phyloP scores from a whole-genome alignment of 2,888 invertebrate species.

The Exocentrus adspersus region DNA sequence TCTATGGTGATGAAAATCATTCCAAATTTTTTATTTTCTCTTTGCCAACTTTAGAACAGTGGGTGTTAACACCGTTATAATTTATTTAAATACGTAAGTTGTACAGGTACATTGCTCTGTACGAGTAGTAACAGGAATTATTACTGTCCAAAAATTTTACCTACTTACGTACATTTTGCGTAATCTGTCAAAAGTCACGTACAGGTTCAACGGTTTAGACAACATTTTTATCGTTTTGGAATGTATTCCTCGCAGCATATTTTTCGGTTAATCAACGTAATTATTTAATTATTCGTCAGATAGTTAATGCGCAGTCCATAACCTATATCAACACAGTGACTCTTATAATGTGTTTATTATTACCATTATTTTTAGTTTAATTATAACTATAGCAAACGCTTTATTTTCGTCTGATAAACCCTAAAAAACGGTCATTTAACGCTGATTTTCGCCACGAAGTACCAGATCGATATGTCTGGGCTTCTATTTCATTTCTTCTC shows the following conservation, averaged over 20 bases:
- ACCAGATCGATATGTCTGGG: constrained; percentile 38
- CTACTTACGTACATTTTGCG: not conserved
- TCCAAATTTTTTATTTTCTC: constrained; percentile 13
- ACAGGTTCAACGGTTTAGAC: not conserved
- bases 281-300: constrained; percentile 48
- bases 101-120: constrained; percentile 2
- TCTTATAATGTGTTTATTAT: constrained; percentile 27
- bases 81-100: constrained; percentile 4
- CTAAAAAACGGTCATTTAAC: constrained; percentile 19
- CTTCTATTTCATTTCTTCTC: constrained; percentile 37
- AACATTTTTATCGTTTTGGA: not conserved
- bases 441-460: constrained; percentile 28
- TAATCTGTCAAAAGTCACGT: not conserved
- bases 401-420: constrained; percentile 22
- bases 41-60: constrained; percentile 8
- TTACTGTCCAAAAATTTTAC: not conserved
- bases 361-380: constrained; percentile 23
- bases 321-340: constrained; percentile 53
- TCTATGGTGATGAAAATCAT: constrained; percentile 4
- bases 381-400: constrained; percentile 5
- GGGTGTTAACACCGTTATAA: constrained; percentile 3
- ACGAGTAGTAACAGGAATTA: not conserved
- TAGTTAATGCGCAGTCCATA: constrained; percentile 48
- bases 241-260: constrained; percentile 3
- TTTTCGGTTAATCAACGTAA: no score